phyloP scores from a whole-genome alignment of 1,140 invertebrate species.

The Drusus annulatus region DNA sequence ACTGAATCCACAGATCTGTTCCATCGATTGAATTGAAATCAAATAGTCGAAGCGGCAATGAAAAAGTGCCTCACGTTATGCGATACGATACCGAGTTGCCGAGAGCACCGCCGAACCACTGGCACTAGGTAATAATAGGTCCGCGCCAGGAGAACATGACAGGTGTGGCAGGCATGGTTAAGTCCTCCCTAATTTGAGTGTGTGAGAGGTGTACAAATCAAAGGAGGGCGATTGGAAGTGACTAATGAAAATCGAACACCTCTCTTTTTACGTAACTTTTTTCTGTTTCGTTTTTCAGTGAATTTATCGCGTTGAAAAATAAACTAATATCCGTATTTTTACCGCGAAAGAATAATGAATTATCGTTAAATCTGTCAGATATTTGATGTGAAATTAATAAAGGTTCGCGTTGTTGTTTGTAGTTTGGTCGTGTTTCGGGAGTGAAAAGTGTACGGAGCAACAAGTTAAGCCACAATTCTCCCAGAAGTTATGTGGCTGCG shows the following conservation, averaged over 20 bases:
- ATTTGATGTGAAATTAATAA: no score
- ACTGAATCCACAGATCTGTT: slow-evolving; percentile 42
- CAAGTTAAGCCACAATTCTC: slow-evolving; percentile 35
- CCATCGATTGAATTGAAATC: slow-evolving; percentile 45
- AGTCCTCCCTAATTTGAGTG: slow-evolving; percentile 56
- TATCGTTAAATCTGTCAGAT: no score
- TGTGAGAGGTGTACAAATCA: slow-evolving; percentile 48
- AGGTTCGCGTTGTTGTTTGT: no score
- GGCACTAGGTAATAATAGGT: slow-evolving; percentile 56
- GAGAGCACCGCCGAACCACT: slow-evolving; percentile 46
- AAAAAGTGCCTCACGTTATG: slow-evolving; percentile 38
- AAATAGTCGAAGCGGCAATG: slow-evolving; percentile 29
- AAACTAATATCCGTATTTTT: no score
- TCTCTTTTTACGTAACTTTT: neutral
- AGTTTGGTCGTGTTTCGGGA: neutral
- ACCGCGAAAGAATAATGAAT: neutral
- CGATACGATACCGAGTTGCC: slow-evolving; percentile 23
- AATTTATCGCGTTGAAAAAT: neutral
- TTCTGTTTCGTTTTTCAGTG: no score
- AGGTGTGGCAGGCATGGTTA: slow-evolving; percentile 56
- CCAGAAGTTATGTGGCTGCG: slow-evolving; percentile 29
- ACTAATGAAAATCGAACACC: slow-evolving; percentile 40
- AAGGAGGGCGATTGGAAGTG: slow-evolving; percentile 42
- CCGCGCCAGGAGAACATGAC: slow-evolving; percentile 52
- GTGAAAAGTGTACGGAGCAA: slow-evolving; percentile 34